phyloP scores from a whole-genome alignment of 2,797 vertebrate species.

The Geotria australis region DNA sequence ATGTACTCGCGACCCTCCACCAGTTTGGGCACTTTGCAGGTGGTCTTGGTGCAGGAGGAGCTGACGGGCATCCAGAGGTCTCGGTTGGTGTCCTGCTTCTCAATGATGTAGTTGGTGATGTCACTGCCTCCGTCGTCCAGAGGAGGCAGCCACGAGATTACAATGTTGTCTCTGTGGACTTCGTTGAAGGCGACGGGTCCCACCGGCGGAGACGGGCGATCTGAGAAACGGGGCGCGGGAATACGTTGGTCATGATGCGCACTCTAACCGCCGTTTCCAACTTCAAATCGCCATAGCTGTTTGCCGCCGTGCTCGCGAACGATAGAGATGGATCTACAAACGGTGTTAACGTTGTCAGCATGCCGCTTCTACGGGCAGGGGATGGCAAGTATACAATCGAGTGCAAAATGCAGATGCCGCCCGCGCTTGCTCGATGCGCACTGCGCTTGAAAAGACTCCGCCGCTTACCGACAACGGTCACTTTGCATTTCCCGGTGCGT shows the following conservation, averaged over 20 bases:
- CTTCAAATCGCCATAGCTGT: neutral
- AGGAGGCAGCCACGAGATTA: conserved; percentile 88
- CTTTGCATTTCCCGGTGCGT: conserved; percentile 60
- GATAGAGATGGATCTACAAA: neutral
- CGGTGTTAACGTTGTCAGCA: neutral
- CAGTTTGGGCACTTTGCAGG: conserved; percentile 69
- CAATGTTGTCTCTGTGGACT: conserved; percentile 69
- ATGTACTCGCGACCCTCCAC: conserved; percentile 69
- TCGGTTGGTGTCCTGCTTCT: conserved; percentile 58
- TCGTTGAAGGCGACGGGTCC: conserved; percentile 82
- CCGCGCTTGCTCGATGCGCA: too few relatives aligned
- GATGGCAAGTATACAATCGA: too few relatives aligned
- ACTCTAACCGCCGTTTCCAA: neutral
- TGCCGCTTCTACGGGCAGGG: too few relatives aligned
- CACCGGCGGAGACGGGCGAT: conserved; percentile 63
- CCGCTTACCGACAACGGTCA: conserved; percentile 59
- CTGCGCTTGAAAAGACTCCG: too few relatives aligned
- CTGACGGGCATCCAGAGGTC: conserved; percentile 78
- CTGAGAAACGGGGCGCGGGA: conserved; percentile 12
- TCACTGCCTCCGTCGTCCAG: conserved; percentile 59
- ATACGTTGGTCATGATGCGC: neutral
- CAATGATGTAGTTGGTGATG: conserved; percentile 81
- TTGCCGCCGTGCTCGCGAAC: neutral
- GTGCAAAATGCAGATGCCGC: too few relatives aligned
- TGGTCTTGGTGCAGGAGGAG: conserved; percentile 49